Base-by-base conservation (phyloP, 2,113 vertebrate species). In the Pithys albifrons region DNA sequence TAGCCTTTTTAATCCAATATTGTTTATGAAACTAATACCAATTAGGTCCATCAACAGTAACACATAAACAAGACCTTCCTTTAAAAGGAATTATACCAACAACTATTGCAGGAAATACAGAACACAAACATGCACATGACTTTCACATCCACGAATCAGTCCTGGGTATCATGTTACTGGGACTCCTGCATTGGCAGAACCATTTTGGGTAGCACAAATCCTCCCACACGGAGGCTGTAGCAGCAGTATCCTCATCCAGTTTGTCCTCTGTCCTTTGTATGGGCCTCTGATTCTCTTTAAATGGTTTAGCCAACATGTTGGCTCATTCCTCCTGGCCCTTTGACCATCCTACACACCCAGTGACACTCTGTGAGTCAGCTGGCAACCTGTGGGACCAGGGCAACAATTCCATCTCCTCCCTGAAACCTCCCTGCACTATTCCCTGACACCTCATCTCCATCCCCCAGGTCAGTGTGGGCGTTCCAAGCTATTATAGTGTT, bases 341-440 rank as follows among this genome's bases (percentile, higher is more conserved):
- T 69, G 75, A 84, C 31, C 72, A 59, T 23, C 33, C 81, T 9
- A 41, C 17, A 1, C 67, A 3, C 75, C 75, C 88, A 77, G 69
- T 79, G 94, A 94, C 74, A 59, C 41, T 84, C 35, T 2, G 27
- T 91, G 94, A 96, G 76, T 94, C 82, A 96, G 95, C 10, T 2
- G 3, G 29, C 17, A 84, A n/a, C 9, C 48, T 54, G 19, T 13
- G n/a, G 1, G 2, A 75, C 59, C 65, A 85, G 65, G 51, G 41
- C 65, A 91, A 46, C 23, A 14, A 58, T 65, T 75, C 41, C 65
- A 58, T 29, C 93, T 78, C 88, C 88, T 93, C 86, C 93, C 93
- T 57, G 73, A 92, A 94, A 89, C 65, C 91, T 95, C 84, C 65
- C 74, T 43, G 43, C 5, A 3, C 58, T 0, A 0, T 12, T 12